phyloP scores from a whole-genome alignment of 2,888 invertebrate species.

The Neoitamus cyanurus region DNA sequence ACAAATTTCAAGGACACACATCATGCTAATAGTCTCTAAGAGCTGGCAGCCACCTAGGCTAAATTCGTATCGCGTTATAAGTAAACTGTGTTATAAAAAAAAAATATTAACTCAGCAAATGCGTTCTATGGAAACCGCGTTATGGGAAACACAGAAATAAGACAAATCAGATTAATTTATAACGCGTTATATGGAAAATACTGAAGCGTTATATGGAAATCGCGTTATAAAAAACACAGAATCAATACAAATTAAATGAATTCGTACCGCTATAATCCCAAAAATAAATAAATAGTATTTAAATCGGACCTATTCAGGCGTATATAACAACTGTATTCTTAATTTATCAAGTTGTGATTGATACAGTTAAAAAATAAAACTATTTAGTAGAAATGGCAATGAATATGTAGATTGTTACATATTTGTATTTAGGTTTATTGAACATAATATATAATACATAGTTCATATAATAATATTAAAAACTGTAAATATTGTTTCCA shows the following conservation, averaged over 20 bases:
- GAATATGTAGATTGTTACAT: conserved; percentile 4
- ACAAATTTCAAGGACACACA: no score
- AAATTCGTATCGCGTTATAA: background rate
- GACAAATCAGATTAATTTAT: conserved; percentile 21
- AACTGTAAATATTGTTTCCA: conserved; percentile 10
- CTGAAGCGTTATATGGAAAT: no score
- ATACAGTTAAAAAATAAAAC: conserved; percentile 29
- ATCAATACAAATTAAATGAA: conserved; percentile 17
- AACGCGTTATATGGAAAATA: conserved; percentile 24
- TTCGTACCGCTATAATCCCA: conserved; percentile 16
- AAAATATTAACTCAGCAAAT: no score
- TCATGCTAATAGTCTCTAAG: no score
- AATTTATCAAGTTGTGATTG: background rate
- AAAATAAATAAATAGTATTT: conserved; percentile 19
- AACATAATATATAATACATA: conserved; percentile 20
- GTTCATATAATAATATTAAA: conserved; percentile 22
- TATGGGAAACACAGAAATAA: background rate
- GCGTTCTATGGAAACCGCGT: conserved; percentile 8
- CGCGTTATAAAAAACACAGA: conserved; percentile 18
- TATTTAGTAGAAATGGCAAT: background rate
- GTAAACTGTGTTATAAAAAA: background rate
- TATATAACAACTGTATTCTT: conserved; percentile 9
- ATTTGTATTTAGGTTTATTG: conserved; percentile 6
- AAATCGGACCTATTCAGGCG: conserved; percentile 31
- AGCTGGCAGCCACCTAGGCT: no score